These are phyloP conservation scores for Athripsodes cinereus DNA, from an alignment of 2,888 invertebrate species.

Conservation along the genomic window DNA sequence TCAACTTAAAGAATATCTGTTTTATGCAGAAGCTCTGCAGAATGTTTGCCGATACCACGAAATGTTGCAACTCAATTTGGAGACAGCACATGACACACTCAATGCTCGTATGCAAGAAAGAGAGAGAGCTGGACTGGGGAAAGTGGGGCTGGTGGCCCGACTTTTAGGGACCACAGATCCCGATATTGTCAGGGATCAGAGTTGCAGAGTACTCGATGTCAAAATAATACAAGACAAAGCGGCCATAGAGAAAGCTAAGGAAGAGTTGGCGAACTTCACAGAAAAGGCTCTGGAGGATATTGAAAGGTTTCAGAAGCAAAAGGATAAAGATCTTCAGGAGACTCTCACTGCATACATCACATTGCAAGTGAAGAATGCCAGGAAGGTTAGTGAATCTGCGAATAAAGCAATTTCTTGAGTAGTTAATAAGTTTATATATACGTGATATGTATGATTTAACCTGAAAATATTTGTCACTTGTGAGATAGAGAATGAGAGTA, in stretches of 20 bases:
- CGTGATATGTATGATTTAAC: too few species aligned
- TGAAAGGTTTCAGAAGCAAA: conserved; percentile 67
- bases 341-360: conserved; percentile 63
- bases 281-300: conserved; percentile 61
- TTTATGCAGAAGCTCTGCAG: conserved; percentile 68
- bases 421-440: too few species aligned
- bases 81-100: conserved; percentile 63
- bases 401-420: too few species aligned
- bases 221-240: conserved; percentile 58
- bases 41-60: conserved; percentile 70
- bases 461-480: too few species aligned
- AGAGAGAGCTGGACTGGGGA: conserved; percentile 57
- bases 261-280: conserved; percentile 55
- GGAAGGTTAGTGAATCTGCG: too few species aligned
- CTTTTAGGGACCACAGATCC: conserved; percentile 70
- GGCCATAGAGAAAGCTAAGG: conserved; percentile 51
- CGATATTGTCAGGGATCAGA: conserved; percentile 67
- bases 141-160: conserved; percentile 65
- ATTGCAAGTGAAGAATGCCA: conserved; percentile 66
- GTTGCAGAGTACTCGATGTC: conserved; percentile 59
- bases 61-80: conserved; percentile 63
- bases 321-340: conserved; percentile 64
- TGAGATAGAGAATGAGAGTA: too few species aligned
- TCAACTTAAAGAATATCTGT: conserved; percentile 77
- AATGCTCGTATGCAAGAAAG: conserved; percentile 43